These are phyloP conservation scores for Nibea coibor DNA, from an alignment of 2,113 vertebrate species.

Conservation along the genomic window DNA sequence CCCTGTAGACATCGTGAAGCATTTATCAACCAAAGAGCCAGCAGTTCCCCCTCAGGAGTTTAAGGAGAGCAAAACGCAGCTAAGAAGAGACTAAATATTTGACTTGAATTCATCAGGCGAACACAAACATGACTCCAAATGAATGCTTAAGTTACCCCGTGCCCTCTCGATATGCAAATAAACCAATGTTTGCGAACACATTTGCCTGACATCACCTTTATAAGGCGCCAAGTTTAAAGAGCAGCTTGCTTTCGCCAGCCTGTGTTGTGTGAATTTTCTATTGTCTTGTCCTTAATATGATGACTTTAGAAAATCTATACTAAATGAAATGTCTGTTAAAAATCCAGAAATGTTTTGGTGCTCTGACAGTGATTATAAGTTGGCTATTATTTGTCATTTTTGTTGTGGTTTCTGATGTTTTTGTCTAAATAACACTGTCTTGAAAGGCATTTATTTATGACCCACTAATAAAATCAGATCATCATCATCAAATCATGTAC, in stretches of 20 bases:
- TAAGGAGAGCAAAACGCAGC: neutral
- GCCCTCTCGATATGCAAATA: constrained; percentile 10
- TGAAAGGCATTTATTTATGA: no score
- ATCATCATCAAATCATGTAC: no score
- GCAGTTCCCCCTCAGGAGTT: neutral
- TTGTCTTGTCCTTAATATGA: neutral
- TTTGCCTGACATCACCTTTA: neutral
- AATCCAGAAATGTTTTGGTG: no score
- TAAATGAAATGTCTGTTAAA: no score
- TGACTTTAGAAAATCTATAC: no score
- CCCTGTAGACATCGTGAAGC: neutral
- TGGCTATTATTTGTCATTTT: no score
- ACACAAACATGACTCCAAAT: neutral
- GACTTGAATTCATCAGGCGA: neutral
- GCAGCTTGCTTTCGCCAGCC: neutral
- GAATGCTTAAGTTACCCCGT: neutral
- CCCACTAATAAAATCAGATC: no score
- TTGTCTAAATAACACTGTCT: neutral
- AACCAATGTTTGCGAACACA: neutral
- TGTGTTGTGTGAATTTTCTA: neutral
- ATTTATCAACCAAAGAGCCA: neutral
- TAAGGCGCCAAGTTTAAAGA: neutral
- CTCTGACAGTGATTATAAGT: no score
- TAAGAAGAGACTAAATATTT: neutral
- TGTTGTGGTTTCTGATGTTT: no score